Conservation (phyloP, 2,113 vertebrate genomes). For the Etheostoma spectabile region DNA sequence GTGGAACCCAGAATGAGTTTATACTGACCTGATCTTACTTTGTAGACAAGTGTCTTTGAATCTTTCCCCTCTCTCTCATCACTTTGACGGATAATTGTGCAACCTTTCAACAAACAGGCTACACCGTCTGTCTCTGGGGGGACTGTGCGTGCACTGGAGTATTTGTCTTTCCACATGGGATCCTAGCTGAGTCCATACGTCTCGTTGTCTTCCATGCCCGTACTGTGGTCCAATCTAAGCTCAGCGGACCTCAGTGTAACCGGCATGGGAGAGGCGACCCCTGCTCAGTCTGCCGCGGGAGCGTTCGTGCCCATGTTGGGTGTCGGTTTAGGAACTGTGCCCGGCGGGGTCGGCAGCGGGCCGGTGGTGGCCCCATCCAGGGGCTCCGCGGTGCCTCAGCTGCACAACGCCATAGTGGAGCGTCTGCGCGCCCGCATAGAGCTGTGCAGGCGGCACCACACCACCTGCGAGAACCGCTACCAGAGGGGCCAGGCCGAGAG, state of each 20-base stretch:
- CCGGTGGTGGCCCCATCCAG: constrained; percentile 83
- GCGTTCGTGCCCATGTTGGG: constrained; percentile 82
- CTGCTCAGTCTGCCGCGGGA: constrained; percentile 87
- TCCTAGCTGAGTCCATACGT: constrained; percentile 48
- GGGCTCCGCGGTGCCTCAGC: constrained; percentile 87
- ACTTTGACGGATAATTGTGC: constrained; percentile 10
- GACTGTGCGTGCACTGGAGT: constrained; percentile 17
- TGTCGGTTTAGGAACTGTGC: constrained; percentile 84
- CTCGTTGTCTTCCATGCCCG: constrained; percentile 56
- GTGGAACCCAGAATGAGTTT: constrained; percentile 21
- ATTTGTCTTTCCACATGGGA: constrained; percentile 59
- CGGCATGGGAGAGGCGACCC: constrained; percentile 93
- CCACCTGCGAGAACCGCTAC: constrained; percentile 94
- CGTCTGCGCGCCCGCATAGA: constrained; percentile 94
- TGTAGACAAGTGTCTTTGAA: neutral
- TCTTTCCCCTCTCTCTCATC: neutral
- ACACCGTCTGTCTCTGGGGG: neutral
- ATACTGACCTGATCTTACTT: constrained; percentile 23
- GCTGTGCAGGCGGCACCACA: constrained; percentile 93
- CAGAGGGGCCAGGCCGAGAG: constrained; percentile 90
- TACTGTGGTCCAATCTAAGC: constrained; percentile 53
- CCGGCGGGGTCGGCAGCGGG: constrained; percentile 76
- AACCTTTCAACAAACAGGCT: constrained; percentile 1
- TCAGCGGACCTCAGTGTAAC: constrained; percentile 64
- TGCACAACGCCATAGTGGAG: constrained; percentile 96